A percentile compares a stretch with the other conserved stretches of the same genome.
Evolutionary conservation across 2,888 invertebrate genomes (phyloP).

Genomic region (Harpalus rufipes): DNA sequence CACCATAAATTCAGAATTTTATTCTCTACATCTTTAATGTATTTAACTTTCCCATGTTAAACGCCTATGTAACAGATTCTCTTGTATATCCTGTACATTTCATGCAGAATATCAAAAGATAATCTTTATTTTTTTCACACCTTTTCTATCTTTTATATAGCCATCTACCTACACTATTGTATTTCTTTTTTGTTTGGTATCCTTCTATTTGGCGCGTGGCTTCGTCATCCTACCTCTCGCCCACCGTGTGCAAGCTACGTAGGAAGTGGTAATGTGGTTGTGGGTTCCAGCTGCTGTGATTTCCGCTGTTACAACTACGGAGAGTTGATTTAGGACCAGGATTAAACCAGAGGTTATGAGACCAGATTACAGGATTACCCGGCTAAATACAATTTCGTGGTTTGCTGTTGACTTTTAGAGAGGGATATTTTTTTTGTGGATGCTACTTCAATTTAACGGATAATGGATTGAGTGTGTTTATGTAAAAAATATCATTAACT

Average conservation of each 20-base stretch:
- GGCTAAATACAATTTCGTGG: background rate
- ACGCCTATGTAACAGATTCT: no score
- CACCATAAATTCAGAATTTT: no score
- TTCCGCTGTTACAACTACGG: background rate
- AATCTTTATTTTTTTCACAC: no score
- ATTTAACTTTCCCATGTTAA: no score
- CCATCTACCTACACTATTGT: background rate
- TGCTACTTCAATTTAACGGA: background rate
- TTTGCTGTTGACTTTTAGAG: background rate
- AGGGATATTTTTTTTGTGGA: background rate
- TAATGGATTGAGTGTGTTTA: background rate
- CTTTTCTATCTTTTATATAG: no score
- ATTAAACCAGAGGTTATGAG: background rate
- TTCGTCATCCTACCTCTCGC: background rate
- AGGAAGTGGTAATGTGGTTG: background rate
- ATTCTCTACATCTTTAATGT: no score
- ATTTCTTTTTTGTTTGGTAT: background rate
- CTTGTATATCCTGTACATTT: no score
- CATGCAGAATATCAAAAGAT: no score
- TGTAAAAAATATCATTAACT: no score
- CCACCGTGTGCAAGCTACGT: background rate
- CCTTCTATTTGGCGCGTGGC: background rate
- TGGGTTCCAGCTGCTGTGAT: slow-evolving; percentile 4
- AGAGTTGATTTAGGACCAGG: background rate
- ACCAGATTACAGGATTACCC: background rate